Conservation (phyloP, 2,113 vertebrate genomes). For the Microtus ochrogaster region DNA sequence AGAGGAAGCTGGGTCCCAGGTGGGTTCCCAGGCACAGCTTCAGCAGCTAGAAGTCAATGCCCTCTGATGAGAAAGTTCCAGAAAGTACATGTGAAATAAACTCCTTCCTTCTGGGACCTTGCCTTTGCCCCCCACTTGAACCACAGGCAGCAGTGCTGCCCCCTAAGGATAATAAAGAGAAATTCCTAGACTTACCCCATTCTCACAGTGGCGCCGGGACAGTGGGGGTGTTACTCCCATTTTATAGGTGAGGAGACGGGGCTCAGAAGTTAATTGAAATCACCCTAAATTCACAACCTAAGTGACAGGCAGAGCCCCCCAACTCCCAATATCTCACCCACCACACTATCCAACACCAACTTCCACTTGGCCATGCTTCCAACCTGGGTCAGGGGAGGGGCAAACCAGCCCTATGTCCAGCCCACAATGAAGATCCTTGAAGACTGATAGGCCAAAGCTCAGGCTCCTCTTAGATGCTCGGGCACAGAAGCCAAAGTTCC, state of each 20-base stretch:
- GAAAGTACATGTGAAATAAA: not conserved
- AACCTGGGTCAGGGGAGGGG: not conserved
- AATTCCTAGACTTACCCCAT: fast-evolving
- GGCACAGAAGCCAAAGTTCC: not conserved
- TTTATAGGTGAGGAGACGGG: not conserved
- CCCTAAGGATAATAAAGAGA: fast-evolving
- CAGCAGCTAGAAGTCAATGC: not conserved
- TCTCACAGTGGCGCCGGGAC: fast-evolving
- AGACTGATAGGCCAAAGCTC: not conserved
- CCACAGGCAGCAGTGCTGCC: fast-evolving
- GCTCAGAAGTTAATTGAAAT: not conserved
- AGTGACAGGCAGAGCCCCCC: not conserved
- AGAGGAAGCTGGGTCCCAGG: not conserved
- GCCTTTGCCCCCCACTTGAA: not conserved
- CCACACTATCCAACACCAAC: not conserved
- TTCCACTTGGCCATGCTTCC: fast-evolving
- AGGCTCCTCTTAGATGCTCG: not conserved
- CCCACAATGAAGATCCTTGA: not conserved
- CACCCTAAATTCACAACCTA: not conserved
- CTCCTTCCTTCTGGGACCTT: not conserved
- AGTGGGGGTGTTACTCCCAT: not conserved
- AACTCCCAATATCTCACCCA: not conserved
- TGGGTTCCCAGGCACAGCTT: not conserved
- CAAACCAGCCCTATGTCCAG: fast-evolving
- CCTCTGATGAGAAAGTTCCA: constrained; percentile 42